Percentiles rank a stretch among this genome's conserved stretches.
These are phyloP conservation scores for Silurus glanis DNA, from an alignment of 2,113 vertebrate genomes.

Conservation along the genomic window DNA sequence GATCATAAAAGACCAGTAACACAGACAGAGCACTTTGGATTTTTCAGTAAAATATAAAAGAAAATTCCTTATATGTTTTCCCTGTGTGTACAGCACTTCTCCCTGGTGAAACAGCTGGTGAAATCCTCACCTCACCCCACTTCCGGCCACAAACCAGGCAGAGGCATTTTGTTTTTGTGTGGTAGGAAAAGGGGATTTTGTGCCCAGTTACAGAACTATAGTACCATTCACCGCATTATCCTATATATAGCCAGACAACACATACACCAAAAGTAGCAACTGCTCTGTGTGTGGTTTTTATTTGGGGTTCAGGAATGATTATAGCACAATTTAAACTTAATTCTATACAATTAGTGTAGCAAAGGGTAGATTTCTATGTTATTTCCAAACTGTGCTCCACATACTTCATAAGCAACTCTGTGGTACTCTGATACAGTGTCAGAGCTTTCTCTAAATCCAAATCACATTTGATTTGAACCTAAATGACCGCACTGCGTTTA, in stretches of 20 bases:
- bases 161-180: slow-evolving; percentile 44
- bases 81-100: neutral
- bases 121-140: slow-evolving; percentile 33
- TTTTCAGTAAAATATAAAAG: neutral
- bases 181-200: slow-evolving; percentile 44
- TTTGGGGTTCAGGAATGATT: neutral
- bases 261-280: neutral
- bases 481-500: neutral
- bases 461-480: neutral
- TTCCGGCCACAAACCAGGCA: slow-evolving; percentile 46
- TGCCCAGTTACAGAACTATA: slow-evolving; percentile 10
- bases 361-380: slow-evolving; percentile 10
- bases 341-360: slow-evolving; percentile 37
- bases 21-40: slow-evolving; percentile 2
- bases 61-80: neutral
- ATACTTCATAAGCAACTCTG: neutral
- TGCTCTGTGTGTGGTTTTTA: slow-evolving; percentile 5
- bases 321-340: neutral
- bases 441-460: neutral
- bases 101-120: slow-evolving; percentile 27
- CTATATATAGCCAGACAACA: slow-evolving; percentile 24
- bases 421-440: neutral
- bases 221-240: slow-evolving; percentile 6
- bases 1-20: slow-evolving; percentile 19
- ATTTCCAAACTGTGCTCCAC: neutral